Conservation (phyloP, 2,797 vertebrate species). For the Anguilla marmorata region DNA sequence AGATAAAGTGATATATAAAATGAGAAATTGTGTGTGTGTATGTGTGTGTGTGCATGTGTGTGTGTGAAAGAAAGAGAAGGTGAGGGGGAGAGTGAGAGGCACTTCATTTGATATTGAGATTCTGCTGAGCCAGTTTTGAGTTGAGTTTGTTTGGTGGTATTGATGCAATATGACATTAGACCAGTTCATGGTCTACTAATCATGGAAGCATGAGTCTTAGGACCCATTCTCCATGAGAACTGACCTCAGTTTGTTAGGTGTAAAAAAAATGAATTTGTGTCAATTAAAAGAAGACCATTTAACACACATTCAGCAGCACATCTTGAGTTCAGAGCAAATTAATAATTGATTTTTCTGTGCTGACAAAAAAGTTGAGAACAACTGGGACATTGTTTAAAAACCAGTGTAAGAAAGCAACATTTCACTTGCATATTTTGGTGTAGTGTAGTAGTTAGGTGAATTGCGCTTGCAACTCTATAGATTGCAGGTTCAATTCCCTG, state of each 20-base stretch:
- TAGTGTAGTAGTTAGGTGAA: background rate
- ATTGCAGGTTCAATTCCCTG: background rate
- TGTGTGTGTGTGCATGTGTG: background rate
- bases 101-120: background rate
- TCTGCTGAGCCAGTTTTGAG: background rate
- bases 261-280: background rate
- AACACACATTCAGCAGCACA: background rate
- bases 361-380: background rate
- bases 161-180: background rate
- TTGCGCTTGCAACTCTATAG: background rate
- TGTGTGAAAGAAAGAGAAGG: background rate
- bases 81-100: background rate
- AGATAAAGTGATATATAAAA: background rate
- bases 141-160: background rate
- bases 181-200: background rate
- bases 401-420: background rate
- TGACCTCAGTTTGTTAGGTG: background rate
- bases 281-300: background rate
- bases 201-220: background rate
- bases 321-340: background rate
- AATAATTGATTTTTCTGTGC: background rate
- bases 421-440: background rate
- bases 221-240: background rate
- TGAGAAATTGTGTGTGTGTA: background rate
- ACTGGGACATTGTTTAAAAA: background rate